A percentile compares a stretch with the other conserved stretches of the same genome.
Conservation (phyloP, 2,113 vertebrate species). For the Centropus unirufus region DNA sequence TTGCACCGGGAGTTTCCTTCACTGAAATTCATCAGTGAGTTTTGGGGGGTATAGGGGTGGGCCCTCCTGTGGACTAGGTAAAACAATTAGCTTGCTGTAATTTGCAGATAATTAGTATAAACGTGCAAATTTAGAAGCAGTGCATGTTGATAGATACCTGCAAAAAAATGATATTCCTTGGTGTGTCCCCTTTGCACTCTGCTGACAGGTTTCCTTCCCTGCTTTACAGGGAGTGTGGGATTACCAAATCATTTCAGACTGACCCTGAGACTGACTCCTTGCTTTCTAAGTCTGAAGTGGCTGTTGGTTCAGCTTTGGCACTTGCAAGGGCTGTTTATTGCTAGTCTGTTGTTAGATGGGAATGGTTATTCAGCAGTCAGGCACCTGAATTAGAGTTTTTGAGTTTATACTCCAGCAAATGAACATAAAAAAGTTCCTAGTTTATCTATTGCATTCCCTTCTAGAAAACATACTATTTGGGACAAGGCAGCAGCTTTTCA, state of each 20-base stretch:
- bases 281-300: background rate
- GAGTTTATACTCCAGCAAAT: background rate
- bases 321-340: background rate
- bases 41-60: background rate
- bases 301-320: background rate
- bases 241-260: background rate
- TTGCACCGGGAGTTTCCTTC: background rate
- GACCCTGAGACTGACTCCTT: background rate
- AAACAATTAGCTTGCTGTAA: background rate
- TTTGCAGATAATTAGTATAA: background rate
- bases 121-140: background rate
- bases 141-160: background rate
- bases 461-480: background rate
- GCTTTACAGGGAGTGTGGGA: background rate
- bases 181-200: background rate
- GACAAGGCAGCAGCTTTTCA: background rate
- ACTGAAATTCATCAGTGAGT: background rate
- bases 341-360: background rate
- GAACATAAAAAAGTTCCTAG: background rate
- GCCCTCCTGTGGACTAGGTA: background rate
- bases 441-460: background rate
- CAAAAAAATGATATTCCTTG: background rate
- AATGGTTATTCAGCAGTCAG: background rate
- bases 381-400: background rate
- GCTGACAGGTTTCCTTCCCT: background rate